Conservation (phyloP, 2,113 vertebrate genomes). For the Labeo rohita region DNA sequence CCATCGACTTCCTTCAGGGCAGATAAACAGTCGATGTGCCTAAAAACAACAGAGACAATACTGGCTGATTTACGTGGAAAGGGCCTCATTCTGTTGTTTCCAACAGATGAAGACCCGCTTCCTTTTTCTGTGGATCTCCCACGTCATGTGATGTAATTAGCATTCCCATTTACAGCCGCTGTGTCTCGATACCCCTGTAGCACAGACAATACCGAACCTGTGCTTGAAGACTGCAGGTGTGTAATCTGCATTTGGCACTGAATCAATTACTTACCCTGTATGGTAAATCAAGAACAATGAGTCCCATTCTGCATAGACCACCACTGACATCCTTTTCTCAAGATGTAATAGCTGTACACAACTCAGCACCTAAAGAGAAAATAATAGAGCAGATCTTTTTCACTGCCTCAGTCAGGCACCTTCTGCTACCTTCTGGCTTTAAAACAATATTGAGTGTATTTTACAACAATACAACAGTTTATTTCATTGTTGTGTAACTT, state of each 20-base stretch:
- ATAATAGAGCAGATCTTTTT: conserved; percentile 28
- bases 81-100: conserved; percentile 29
- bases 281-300: conserved; percentile 35
- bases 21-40: conserved; percentile 21
- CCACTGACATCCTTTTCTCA: not conserved
- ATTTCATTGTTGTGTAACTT: not conserved
- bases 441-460: not conserved
- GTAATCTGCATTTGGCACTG: conserved; percentile 53
- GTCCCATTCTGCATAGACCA: conserved; percentile 17
- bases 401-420: not conserved
- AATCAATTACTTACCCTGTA: conserved; percentile 30
- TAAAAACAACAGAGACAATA: conserved; percentile 43
- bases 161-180: conserved; percentile 46
- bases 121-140: conserved; percentile 5
- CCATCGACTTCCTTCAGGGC: conserved; percentile 26
- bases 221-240: conserved; percentile 58
- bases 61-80: conserved; percentile 32
- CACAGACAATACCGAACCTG: conserved; percentile 34
- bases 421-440: conserved; percentile 8
- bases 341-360: conserved; percentile 3
- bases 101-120: not conserved
- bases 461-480: conserved; percentile 7
- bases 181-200: conserved; percentile 25
- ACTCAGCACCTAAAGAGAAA: conserved; percentile 14
- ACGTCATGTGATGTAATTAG: conserved; percentile 50